Evolutionary conservation across 30 jellyfish, hydroid and myxozoan genomes (phyloP), one percentile per base, ranked within the genome.

Genomic region (Catostylus mosaicus): DNA sequence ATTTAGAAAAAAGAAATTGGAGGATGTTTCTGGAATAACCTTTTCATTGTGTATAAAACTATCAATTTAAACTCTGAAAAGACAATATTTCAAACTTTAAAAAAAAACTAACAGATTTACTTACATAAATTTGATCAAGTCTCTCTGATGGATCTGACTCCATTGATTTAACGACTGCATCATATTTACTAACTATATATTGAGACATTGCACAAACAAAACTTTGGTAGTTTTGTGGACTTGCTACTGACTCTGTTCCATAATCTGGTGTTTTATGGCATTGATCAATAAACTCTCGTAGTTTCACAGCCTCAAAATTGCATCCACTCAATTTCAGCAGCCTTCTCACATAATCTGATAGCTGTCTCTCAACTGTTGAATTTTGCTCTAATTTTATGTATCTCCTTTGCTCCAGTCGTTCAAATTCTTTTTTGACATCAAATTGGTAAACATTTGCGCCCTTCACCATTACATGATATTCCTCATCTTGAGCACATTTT

Each of bases 161-260:
- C 10, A 62, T 81, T 0, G 84, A 31, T 8, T 37, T 26, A 27
- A 65, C 51, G 24, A 68, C 37, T 19, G 81, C 73, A 18, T 83
- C 90, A 66, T 66, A 82, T 63, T 83, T 80, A 31, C 63, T 75
- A 37, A 82, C 23, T 6, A 89, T 43, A 51, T 82, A 89, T 30
- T 89, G 91, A 14, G 95, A 36, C 75, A 89, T 12, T 9, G 95
- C 87, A 36, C 97, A 88, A 9, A 82, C 61, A 70, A 89, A 89
- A 26, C 85, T 80, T 26, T 82, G 95, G 74, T 89, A 89, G 59
- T 45, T 57, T 32, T 50, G 59, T 18, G 95, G 95, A 26, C 82
- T 60, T 12, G 82, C 81, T 3, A 62, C 79, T 9, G 73, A 35
- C 2, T 50, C 86, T 23, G 14, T 59, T 10, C 36, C 31, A 22